Evolutionary conservation across 2,797 vertebrate species (phyloP).

Genomic region (Momotus momota): DNA sequence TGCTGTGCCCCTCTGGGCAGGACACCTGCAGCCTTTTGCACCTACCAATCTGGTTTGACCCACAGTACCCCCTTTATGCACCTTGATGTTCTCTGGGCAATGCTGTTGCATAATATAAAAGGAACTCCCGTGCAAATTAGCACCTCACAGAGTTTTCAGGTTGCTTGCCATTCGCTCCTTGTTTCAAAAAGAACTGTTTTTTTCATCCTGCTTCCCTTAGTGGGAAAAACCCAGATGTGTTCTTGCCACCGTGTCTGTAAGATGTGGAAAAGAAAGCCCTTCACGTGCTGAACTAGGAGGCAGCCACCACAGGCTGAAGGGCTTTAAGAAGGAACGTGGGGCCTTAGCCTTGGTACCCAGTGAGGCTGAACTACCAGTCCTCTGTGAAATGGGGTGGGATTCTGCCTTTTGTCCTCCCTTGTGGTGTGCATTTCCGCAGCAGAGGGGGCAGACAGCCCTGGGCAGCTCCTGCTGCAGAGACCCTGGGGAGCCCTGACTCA

Average conservation of each 20-base stretch:
- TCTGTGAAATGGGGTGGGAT: background rate
- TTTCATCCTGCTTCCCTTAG: background rate
- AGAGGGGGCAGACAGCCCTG: background rate
- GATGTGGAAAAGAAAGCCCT: background rate
- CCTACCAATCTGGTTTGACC: background rate
- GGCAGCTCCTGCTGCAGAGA: background rate
- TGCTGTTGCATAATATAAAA: background rate
- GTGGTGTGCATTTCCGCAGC: background rate
- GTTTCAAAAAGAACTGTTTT: background rate
- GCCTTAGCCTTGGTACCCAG: background rate
- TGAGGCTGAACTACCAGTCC: accelerated
- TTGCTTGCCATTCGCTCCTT: background rate
- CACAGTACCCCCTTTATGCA: background rate
- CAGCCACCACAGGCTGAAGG: background rate
- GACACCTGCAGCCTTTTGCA: background rate
- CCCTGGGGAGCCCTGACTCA: background rate
- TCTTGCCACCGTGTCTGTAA: background rate
- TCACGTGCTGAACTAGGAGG: background rate
- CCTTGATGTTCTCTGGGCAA: background rate
- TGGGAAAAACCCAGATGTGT: background rate
- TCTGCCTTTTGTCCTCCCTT: background rate
- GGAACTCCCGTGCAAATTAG: background rate
- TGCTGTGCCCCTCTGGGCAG: background rate
- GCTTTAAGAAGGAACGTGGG: background rate
- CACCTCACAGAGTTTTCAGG: background rate